These are phyloP conservation scores for Pachyseris speciosa DNA, from an alignment of 64 coral and sea anemone genomes.

Conservation along the genomic window DNA sequence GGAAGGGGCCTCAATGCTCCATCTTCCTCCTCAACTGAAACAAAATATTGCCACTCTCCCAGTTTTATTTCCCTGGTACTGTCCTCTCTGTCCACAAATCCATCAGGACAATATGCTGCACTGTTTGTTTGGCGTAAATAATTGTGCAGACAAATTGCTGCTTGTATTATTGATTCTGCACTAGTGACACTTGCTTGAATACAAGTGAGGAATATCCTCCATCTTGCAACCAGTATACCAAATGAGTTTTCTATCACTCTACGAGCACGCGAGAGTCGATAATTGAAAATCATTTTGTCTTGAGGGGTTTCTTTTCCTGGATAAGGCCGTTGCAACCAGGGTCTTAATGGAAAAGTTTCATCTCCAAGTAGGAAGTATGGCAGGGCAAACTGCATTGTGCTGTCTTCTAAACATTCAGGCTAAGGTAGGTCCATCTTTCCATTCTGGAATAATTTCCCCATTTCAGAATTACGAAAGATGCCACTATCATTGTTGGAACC, in stretches of 20 bases:
- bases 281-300: slow-evolving; percentile 13
- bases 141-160: too few species aligned
- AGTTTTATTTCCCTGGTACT: background rate
- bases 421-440: background rate
- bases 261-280: background rate
- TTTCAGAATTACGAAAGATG: slow-evolving; percentile 2
- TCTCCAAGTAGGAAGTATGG: slow-evolving; percentile 20
- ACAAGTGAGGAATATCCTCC: background rate
- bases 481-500: slow-evolving; percentile 42
- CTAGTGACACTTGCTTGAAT: background rate
- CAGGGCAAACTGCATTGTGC: background rate
- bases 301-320: background rate
- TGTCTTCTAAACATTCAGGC: background rate
- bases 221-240: slow-evolving; percentile 4
- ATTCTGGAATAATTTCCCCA: slow-evolving; percentile 6
- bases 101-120: slow-evolving; percentile 27
- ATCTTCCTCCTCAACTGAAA: background rate
- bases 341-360: slow-evolving; percentile 1
- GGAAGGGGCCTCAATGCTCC: background rate
- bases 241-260: slow-evolving; percentile 29
- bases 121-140: slow-evolving; percentile 13
- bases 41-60: slow-evolving; percentile 2
- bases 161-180: background rate
- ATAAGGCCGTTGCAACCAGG: background rate
- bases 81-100: slow-evolving; percentile 18